Evolutionary conservation across 1,140 invertebrate species (phyloP).

Genomic region (Rhizoglyphus robini): DNA sequence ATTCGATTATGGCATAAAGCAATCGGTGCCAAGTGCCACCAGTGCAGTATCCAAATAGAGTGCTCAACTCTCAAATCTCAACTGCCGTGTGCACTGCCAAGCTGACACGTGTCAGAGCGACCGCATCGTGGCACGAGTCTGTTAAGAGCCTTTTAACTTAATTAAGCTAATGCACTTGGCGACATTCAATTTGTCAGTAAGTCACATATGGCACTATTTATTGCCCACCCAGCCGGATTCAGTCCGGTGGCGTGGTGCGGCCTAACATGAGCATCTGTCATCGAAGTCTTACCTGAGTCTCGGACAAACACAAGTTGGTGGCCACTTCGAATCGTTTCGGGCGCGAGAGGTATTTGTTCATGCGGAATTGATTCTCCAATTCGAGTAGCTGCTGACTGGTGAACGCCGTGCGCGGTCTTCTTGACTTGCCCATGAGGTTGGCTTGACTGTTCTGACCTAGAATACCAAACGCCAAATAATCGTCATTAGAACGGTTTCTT

Average conservation of each 20-base stretch:
- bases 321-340: constrained; percentile 98
- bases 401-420: constrained; percentile 90
- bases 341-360: constrained; percentile 96
- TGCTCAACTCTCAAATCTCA: no score
- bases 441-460: constrained; percentile 47
- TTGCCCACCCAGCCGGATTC: not conserved
- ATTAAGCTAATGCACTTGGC: constrained; percentile 9
- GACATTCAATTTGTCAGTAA: constrained; percentile 3
- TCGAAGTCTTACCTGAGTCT: constrained; percentile 69
- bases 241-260: no score
- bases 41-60: no score
- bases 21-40: no score
- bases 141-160: constrained; percentile 2
- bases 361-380: constrained; percentile 92
- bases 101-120: not conserved
- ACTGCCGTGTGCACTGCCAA: no score
- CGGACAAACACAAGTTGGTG: constrained; percentile 88
- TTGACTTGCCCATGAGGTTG: constrained; percentile 78
- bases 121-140: not conserved
- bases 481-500: not conserved
- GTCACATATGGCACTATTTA: not conserved
- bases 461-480: constrained; percentile 6
- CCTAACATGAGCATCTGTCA: not conserved
- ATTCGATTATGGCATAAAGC: no score
- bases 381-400: constrained; percentile 94